Conservation (phyloP, 1,140 invertebrate species). For the Drosophila saltans region DNA sequence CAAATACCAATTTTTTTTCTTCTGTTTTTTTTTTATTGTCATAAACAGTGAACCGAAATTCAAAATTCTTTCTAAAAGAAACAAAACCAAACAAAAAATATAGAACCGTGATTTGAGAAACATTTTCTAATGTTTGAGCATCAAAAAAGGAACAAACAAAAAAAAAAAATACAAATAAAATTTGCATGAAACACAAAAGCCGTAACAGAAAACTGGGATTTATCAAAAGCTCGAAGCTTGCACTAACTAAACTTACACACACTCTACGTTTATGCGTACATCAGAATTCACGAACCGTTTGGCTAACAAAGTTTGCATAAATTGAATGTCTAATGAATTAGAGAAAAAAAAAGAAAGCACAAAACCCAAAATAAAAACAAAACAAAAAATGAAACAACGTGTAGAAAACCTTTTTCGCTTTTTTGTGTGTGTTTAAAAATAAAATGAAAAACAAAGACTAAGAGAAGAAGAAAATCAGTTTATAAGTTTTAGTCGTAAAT, state of each 20-base stretch:
- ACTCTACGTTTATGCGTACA: slow-evolving; percentile 29
- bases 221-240: slow-evolving; percentile 73
- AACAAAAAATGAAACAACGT: not conserved
- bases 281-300: slow-evolving; percentile 15
- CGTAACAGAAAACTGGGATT: slow-evolving; percentile 71
- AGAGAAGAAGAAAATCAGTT: not conserved
- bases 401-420: not conserved
- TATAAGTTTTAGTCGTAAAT: not conserved
- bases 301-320: not conserved
- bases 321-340: slow-evolving; percentile 11
- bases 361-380: not conserved
- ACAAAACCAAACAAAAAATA: slow-evolving; percentile 46
- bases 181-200: slow-evolving; percentile 12
- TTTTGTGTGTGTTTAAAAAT: not conserved
- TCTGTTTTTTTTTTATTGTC: slow-evolving; percentile 29
- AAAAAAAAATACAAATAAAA: slow-evolving; percentile 10
- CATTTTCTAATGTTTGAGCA: slow-evolving; percentile 47
- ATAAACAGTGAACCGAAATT: slow-evolving; percentile 41
- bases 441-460: not conserved
- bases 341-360: not conserved
- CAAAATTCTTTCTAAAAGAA: slow-evolving; percentile 75
- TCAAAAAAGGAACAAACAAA: slow-evolving; percentile 30
- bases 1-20: slow-evolving; percentile 21
- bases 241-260: slow-evolving; percentile 43
- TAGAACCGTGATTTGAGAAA: slow-evolving; percentile 57